Base-by-base conservation (phyloP, 2,113 vertebrate species). In the Tonatia bakeri region DNA sequence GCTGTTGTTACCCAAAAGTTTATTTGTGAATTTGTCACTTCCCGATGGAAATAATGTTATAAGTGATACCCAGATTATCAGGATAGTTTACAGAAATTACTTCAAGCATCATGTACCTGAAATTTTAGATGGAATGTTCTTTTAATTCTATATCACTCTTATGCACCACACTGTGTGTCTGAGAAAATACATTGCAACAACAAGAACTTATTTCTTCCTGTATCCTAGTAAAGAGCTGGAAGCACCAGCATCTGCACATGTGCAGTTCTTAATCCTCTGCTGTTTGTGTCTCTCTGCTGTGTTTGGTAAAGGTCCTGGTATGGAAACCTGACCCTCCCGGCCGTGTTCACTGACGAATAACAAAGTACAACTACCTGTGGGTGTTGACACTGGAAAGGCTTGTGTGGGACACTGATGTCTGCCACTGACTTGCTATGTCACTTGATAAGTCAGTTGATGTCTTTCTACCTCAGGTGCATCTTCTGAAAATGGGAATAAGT, bases 21-120 rank as follows among this genome's bases (percentile, higher is more conserved):
- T 24, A 84, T 59, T 85, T 95, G n/a, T 70, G 26, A 86, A 47
- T 95, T 91, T 91, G 24, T 52, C 87, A 70, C 95, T 91, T 94
- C 89, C 73, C 61, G 45, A 19, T 11, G 67, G 54, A 90, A 94
- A 82, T 88, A 91, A 80, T 67, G 31, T 13, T 80, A 12, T 76
- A 33, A 93, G 56, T 64, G 26, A 81, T 69, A 84, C 24, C 26
- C 28, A 61, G 36, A 77, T 76, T 52, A 88, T 82, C 17, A 93
- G n/a, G 67, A 13, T 36, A 90, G 36, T 83, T 50, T 93, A 5
- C 24, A 94, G 43, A 86, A 92, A 73, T 77, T 75, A 87, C 90
- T 65, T 93, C 77, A 54, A 83, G 28, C 10, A 64, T 45, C 1
- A 16, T 24, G 19, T 47, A 67, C 36, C 22, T 85, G 43, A 94